Evolutionary conservation across 2,888 invertebrate species (phyloP).

Genomic region (Parascotia fuliginaria): DNA sequence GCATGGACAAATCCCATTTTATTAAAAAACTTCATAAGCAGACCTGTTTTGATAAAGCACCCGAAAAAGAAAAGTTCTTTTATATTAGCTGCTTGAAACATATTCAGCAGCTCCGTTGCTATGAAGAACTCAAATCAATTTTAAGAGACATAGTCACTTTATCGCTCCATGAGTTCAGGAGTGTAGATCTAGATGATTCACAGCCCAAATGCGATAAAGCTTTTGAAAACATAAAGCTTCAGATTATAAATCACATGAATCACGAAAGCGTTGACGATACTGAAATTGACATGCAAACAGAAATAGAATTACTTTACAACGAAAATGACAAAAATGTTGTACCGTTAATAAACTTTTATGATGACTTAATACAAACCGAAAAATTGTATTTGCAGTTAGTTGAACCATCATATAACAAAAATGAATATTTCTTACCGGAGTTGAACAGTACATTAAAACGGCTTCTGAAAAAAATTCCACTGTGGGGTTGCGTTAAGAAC

Average conservation of each 20-base stretch:
- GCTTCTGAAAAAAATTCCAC: conserved; percentile 19
- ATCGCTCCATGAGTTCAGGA: no score
- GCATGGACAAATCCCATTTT: conserved; percentile 21
- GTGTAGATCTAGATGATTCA: conserved; percentile 12
- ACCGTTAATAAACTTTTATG: conserved; percentile 13
- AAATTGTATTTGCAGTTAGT: no score
- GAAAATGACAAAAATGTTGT: conserved; percentile 13
- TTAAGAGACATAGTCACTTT: conserved; percentile 14
- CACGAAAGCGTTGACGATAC: conserved; percentile 9
- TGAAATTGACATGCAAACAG: conserved; percentile 11
- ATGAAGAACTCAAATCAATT: conserved; percentile 17
- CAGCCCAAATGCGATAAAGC: conserved; percentile 14
- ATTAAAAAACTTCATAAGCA: conserved; percentile 18
- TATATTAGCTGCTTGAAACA: conserved; percentile 8
- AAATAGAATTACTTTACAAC: conserved; percentile 6
- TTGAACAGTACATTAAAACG: conserved; percentile 19
- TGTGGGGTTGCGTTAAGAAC: conserved; percentile 20
- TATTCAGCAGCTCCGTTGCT: no score
- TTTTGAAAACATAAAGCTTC: conserved; percentile 9
- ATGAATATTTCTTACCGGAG: no score
- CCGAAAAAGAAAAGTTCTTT: conserved; percentile 15
- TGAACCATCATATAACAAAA: no score
- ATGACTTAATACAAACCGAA: no score
- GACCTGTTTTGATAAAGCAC: conserved; percentile 18
- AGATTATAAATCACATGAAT: conserved; percentile 9